Percentiles rank a stretch among this genome's conserved stretches.
Evolutionary conservation across 2,797 vertebrate genomes (phyloP).

Genomic region (Ceyx erithaca): DNA sequence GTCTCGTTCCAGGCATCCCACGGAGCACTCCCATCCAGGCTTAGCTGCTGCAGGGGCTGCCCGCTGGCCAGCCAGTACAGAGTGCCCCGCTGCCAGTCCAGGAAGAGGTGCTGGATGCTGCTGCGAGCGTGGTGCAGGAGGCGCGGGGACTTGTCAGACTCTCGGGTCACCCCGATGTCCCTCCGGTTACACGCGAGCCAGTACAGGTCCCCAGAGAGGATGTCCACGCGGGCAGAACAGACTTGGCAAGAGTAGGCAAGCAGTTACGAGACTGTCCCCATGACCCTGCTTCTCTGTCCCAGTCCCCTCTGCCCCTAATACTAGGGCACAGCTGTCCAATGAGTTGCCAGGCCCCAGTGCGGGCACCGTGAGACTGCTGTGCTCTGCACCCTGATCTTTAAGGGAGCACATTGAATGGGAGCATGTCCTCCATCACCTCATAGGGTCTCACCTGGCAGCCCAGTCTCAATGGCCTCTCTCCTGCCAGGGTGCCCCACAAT

Average conservation of each 20-base stretch:
- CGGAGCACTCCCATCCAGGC: constrained; percentile 74
- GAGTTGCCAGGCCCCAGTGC: fast-evolving
- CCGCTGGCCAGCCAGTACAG: constrained; percentile 85
- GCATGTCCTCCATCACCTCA: neutral
- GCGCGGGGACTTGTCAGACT: constrained; percentile 7
- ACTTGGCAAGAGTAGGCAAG: constrained; percentile 58
- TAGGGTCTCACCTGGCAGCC: constrained; percentile 79
- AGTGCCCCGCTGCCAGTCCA: constrained; percentile 84
- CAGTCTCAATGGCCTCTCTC: constrained; percentile 76
- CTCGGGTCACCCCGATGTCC: constrained; percentile 75
- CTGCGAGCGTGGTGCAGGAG: constrained; percentile 77
- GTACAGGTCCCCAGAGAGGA: constrained; percentile 81
- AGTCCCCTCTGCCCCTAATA: neutral
- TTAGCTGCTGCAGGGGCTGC: constrained; percentile 79
- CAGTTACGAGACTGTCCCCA: neutral
- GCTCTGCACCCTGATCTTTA: neutral
- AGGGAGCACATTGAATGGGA: neutral
- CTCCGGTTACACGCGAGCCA: constrained; percentile 87
- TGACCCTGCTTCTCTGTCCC: neutral
- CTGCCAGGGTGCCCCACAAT: constrained; percentile 62
- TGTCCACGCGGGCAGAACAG: constrained; percentile 84
- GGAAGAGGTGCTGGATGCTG: constrained; percentile 78
- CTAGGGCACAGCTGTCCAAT: neutral
- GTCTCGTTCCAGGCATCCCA: constrained; percentile 77
- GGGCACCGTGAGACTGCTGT: neutral